Evolutionary conservation across 2,888 invertebrate species (phyloP), one percentile per base, ranked within the genome.

Genomic region (Tiphia femorata): DNA sequence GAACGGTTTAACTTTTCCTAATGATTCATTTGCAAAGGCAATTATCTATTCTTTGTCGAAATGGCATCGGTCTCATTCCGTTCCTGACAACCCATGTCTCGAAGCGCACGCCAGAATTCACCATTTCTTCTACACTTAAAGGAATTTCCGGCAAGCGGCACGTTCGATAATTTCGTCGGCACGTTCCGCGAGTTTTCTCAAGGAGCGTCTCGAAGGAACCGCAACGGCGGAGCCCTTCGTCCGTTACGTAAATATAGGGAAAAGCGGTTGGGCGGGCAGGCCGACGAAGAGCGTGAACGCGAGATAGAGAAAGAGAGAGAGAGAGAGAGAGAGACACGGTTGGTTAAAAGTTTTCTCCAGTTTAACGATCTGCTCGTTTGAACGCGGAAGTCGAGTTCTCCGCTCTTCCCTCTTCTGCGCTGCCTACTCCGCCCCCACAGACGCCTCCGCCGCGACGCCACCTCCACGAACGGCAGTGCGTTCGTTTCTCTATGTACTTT

Each of bases 311-410:
- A 44, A 49, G 53, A 54, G 43, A 16, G 30, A 20, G 57, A 30
- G 42, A 30, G 46, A 53, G 41, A 30, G 35, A 20, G n/a, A n/a
- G n/a, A n/a, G n/a, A n/a, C n/a, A n/a, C 30, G 38, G 50, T 27
- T 54, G 62, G 58, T 65, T 68, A 58, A 64, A 67, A 68, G 50
- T 68, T 68, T 69, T 49, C 58, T 49, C 53, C 37, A 40, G 49
- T 41, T 62, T 65, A 60, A 67, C 65, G 69, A 69, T 65, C 55
- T 38, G 54, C 47, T 57, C 51, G 51, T 53, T 61, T 25, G 52
- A 63, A 44, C 55, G 29, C 51, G 57, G 40, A 62, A 55, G 47
- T 29, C 46, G 37, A 27, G 33, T 30, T 25, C 25, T 44, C 38
- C 20, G n/a, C 44, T 20, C 10, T 23, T 20, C 7, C 10, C 27